Evolutionary conservation across 1,140 invertebrate genomes (phyloP), one percentile per base, ranked within the genome.

Genomic region (Druon quercuslanigerum): DNA sequence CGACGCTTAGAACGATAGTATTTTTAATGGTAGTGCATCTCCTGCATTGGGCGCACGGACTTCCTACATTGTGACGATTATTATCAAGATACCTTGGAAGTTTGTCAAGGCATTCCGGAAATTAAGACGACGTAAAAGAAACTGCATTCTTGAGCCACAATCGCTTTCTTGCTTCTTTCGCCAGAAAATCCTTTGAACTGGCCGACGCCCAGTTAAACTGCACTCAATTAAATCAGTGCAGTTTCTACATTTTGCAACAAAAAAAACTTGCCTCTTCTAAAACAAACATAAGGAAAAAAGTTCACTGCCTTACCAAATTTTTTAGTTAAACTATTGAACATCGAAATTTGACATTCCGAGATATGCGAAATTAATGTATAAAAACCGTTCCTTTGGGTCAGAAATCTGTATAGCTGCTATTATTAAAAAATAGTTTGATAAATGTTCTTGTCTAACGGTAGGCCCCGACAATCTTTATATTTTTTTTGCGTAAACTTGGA

Each of bases 41-140:
- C 71, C 71, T 75, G 75, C 77, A 76, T 76, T 82, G 75, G 75
- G 73, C 75, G 52, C 73, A 56, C 25, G 25, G 25, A 33, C 25
- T 33, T 66, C 57, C 12, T 13, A 40, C 57, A 66, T 66, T 66
- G 73, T 71, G 73, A 82, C 73, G 75, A 75, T 46, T 11, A 75
- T 73, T 79, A 76, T 76, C 75, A 78, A 77, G 75, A 71, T 66
- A 79, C 76, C 76, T 54, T 76, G 75, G 75, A 77, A 82, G 56
- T 46, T 82, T 71, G 57, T 79, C 77, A 72, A 57, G 78, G 78
- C 77, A 82, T 82, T 82, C 79, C 74, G 78, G 81, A 80, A 82
- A 82, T 80, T 78, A 82, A 78, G 76, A 78, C 33, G 54, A 71
- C 76, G 78, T 75, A 76, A 76, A 79, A 78, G 66, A 75, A 75